phyloP scores from a whole-genome alignment of 2,888 invertebrate genomes.

The Isoperla grammatica region DNA sequence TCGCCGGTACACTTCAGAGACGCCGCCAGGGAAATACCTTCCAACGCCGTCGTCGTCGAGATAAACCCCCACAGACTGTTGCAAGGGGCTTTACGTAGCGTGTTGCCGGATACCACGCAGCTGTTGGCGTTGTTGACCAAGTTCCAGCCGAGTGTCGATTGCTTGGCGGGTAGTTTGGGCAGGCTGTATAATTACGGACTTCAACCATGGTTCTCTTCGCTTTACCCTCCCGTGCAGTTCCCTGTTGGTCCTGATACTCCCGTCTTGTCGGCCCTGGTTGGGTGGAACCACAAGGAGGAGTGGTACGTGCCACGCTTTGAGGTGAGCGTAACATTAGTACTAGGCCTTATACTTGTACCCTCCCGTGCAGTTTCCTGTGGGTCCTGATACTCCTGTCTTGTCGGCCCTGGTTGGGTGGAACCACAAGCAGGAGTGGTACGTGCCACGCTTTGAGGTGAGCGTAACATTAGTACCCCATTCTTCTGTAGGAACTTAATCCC shows the following conservation, averaged over 20 bases:
- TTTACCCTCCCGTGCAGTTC: not conserved
- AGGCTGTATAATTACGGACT: not conserved
- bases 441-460: not conserved
- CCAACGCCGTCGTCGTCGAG: not conserved
- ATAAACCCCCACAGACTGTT: not conserved
- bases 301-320: not conserved
- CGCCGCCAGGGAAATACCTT: too few species aligned
- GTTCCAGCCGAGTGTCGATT: not conserved
- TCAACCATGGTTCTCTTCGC: not conserved
- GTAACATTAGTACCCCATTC: too few species aligned
- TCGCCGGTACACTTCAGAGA: too few species aligned
- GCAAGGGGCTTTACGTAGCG: not conserved
- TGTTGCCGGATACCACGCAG: not conserved
- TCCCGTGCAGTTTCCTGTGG: not conserved
- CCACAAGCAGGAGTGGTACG: not conserved
- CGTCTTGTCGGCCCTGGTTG: not conserved
- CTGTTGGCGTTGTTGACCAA: not conserved
- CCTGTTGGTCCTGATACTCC: not conserved
- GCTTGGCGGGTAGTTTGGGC: not conserved
- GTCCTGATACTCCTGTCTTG: not conserved
- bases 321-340: too few species aligned
- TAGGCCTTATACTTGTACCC: too few species aligned
- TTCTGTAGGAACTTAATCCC: too few species aligned
- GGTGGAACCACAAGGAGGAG: not conserved
- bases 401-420: not conserved